phyloP scores from a whole-genome alignment of 53 echinoderm and acorn worm species.

The Actinopyga echinites region DNA sequence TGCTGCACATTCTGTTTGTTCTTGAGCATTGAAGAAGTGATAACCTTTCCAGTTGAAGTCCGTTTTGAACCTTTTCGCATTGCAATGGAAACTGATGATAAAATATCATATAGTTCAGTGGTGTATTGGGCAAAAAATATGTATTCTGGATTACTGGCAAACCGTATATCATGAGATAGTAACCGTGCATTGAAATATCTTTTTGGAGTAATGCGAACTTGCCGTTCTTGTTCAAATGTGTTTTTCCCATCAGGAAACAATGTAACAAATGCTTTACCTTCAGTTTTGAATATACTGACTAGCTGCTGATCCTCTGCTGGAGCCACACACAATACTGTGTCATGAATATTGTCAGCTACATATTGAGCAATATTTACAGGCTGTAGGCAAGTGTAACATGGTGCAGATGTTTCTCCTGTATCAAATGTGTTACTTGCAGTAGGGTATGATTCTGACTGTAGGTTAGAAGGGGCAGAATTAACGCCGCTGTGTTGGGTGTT shows the following conservation, averaged over 20 bases:
- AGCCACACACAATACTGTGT: conserved; percentile 61
- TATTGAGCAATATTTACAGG: conserved; percentile 60
- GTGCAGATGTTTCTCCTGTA: neutral
- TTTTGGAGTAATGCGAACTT: conserved; percentile 51
- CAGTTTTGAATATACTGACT: conserved; percentile 54
- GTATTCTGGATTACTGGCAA: conserved; percentile 69
- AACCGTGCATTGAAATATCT: conserved; percentile 71
- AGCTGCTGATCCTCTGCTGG: conserved; percentile 74
- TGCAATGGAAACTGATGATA: conserved; percentile 72
- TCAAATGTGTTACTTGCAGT: too few relatives aligned
- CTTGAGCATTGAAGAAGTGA: conserved; percentile 58
- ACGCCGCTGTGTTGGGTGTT: too few relatives aligned
- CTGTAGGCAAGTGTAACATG: conserved; percentile 44
- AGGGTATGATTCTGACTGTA: too few relatives aligned
- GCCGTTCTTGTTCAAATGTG: conserved; percentile 56
- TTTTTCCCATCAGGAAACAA: conserved; percentile 70
- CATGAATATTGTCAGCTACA: conserved; percentile 42
- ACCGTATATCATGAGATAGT: conserved; percentile 70
- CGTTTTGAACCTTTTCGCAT: conserved; percentile 59
- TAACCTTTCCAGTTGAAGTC: conserved; percentile 9
- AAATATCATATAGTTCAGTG: conserved; percentile 66
- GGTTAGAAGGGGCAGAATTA: too few relatives aligned
- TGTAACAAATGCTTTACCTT: conserved; percentile 61
- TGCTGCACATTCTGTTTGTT: conserved; percentile 44
- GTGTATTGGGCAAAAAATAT: conserved; percentile 76